Conservation (phyloP, 2,113 vertebrate genomes). For the Pteruthius melanotis region DNA sequence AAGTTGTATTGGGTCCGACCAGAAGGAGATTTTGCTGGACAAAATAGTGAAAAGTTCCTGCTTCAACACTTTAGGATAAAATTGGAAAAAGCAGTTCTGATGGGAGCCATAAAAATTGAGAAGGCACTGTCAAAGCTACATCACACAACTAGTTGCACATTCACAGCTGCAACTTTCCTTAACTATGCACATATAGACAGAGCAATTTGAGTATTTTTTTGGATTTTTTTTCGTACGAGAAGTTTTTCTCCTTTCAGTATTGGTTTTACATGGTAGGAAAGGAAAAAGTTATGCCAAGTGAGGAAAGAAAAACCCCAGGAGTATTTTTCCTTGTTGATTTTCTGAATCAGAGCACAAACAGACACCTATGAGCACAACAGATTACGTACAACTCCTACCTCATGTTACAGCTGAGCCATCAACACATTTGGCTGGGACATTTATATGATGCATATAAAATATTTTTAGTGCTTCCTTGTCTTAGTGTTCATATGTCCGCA, state of each 20-base stretch:
- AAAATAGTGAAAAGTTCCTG: not conserved
- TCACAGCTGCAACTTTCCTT: not conserved
- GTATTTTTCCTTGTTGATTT: not conserved
- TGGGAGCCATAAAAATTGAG: not conserved
- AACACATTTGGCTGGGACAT: not conserved
- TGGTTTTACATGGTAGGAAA: not conserved
- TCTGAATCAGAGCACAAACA: not conserved
- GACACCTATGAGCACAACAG: not conserved
- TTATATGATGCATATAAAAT: not conserved
- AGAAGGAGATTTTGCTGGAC: not conserved
- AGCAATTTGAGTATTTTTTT: not conserved
- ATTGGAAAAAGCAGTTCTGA: not conserved
- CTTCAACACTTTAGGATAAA: not conserved
- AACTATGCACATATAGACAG: not conserved
- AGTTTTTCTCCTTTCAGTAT: not conserved
- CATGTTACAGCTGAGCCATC: not conserved
- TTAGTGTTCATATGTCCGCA: not conserved
- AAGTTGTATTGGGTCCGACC: not conserved
- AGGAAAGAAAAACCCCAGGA: not conserved
- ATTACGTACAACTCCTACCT: not conserved
- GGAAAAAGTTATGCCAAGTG: not conserved
- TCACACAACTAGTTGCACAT: not conserved
- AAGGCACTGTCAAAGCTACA: not conserved
- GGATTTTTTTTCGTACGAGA: not conserved
- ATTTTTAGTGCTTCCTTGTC: constrained; percentile 38